phyloP scores from a whole-genome alignment of 2,888 invertebrate genomes.

The Camponotus fellah region DNA sequence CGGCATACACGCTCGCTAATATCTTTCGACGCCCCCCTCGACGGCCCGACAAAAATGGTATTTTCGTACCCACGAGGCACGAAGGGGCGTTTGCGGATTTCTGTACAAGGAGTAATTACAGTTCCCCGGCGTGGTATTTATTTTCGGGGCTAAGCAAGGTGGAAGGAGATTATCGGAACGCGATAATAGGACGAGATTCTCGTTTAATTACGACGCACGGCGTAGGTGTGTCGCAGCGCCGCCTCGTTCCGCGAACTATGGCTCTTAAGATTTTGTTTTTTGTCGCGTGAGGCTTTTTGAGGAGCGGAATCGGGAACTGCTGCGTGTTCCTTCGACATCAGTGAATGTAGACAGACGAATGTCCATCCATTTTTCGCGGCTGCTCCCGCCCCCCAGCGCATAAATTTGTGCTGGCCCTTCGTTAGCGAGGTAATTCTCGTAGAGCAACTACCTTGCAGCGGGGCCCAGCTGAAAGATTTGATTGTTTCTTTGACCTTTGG shows the following conservation, averaged over 20 bases:
- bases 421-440: constrained; percentile 62
- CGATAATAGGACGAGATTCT: constrained; percentile 35
- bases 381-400: constrained; percentile 53
- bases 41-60: constrained; percentile 59
- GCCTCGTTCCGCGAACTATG: constrained; percentile 10
- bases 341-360: constrained; percentile 29
- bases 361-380: constrained; percentile 48
- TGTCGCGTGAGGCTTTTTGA: constrained; percentile 35
- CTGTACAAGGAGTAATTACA: constrained; percentile 59
- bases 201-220: constrained; percentile 38
- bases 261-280: constrained; percentile 19
- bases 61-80: constrained; percentile 58
- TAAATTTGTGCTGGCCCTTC: constrained; percentile 67
- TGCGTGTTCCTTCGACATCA: constrained; percentile 25
- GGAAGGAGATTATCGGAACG: constrained; percentile 46
- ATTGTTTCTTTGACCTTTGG: constrained; percentile 67
- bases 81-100: constrained; percentile 65
- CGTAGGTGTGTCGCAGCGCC: constrained; percentile 33
- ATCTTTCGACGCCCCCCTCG: constrained; percentile 66
- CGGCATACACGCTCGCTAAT: constrained; percentile 64
- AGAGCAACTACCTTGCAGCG: constrained; percentile 56
- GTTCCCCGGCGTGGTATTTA: constrained; percentile 55
- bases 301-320: constrained; percentile 29
- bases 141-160: constrained; percentile 54
- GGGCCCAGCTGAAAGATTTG: constrained; percentile 54